Evolutionary conservation across 2,888 invertebrate species (phyloP).

Genomic region (Penaeus monodon): DNA sequence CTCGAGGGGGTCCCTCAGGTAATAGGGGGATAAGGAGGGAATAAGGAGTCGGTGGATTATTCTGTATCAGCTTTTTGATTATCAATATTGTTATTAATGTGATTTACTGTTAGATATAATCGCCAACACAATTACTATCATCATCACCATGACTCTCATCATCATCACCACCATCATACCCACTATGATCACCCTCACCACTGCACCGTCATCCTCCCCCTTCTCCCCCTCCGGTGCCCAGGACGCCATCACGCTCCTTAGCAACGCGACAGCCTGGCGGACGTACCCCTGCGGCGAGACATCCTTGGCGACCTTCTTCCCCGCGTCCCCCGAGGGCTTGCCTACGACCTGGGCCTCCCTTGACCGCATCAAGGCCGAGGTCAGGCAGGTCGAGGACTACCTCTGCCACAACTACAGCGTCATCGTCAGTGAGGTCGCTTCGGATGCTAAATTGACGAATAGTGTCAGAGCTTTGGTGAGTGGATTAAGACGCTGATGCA

Average conservation of each 20-base stretch:
- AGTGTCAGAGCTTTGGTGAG: slow-evolving; percentile 38
- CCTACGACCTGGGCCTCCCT: slow-evolving; percentile 7
- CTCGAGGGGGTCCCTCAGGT: not conserved
- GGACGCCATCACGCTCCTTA: not conserved
- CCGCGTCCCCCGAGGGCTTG: not conserved
- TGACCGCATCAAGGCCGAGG: slow-evolving; percentile 26
- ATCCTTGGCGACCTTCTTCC: not conserved
- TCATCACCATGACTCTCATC: too few species aligned
- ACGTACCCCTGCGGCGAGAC: slow-evolving; percentile 18
- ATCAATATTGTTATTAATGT: too few species aligned
- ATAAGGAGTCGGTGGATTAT: not conserved
- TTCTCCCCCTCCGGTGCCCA: not conserved
- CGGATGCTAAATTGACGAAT: not conserved
- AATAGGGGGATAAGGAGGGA: not conserved
- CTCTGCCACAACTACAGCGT: slow-evolving; percentile 14
- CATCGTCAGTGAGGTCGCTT: slow-evolving; percentile 21
- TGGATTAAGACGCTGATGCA: not conserved
- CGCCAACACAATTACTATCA: too few species aligned
- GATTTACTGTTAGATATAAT: too few species aligned
- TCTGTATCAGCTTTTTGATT: too few species aligned
- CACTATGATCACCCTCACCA: not conserved
- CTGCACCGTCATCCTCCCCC: not conserved
- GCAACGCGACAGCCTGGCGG: not conserved
- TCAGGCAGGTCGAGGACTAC: slow-evolving; percentile 26
- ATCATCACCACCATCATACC: too few species aligned